phyloP scores from a whole-genome alignment of 2,797 vertebrate genomes.

The Girardinus metallicus region DNA sequence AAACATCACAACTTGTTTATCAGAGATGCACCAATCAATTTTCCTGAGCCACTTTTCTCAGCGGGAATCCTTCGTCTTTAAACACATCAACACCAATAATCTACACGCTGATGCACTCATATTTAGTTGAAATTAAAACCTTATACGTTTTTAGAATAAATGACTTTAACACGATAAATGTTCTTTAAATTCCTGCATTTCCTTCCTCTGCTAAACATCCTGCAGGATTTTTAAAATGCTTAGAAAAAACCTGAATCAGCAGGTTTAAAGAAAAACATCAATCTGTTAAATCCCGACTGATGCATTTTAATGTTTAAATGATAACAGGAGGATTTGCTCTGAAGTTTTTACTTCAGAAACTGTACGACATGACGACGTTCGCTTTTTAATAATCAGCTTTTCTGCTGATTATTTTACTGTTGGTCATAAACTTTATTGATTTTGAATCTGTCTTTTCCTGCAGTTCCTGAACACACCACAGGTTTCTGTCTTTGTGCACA shows the following conservation, averaged over 20 bases:
- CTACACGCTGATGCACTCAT: neutral
- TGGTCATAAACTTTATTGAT: neutral
- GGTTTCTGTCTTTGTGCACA: slow-evolving; percentile 7
- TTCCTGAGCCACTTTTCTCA: too few relatives aligned
- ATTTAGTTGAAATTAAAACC: neutral
- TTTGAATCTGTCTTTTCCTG: neutral
- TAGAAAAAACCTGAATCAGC: neutral
- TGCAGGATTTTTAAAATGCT: neutral
- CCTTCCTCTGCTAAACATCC: neutral
- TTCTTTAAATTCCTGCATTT: too few relatives aligned
- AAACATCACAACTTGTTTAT: too few relatives aligned
- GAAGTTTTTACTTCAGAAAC: neutral
- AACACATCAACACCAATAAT: neutral
- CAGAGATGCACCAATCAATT: too few relatives aligned
- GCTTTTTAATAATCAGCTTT: too few relatives aligned
- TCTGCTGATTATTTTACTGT: neutral
- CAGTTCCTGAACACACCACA: slow-evolving; percentile 20
- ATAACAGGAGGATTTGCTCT: neutral
- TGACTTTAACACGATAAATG: too few relatives aligned
- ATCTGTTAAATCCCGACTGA: too few relatives aligned
- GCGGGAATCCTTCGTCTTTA: neutral
- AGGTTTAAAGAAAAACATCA: neutral
- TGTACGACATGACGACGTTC: neutral
- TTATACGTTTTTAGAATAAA: neutral
- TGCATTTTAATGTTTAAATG: neutral